Base-by-base conservation (phyloP, 1,140 invertebrate species). In the Coboldia fuscipes region DNA sequence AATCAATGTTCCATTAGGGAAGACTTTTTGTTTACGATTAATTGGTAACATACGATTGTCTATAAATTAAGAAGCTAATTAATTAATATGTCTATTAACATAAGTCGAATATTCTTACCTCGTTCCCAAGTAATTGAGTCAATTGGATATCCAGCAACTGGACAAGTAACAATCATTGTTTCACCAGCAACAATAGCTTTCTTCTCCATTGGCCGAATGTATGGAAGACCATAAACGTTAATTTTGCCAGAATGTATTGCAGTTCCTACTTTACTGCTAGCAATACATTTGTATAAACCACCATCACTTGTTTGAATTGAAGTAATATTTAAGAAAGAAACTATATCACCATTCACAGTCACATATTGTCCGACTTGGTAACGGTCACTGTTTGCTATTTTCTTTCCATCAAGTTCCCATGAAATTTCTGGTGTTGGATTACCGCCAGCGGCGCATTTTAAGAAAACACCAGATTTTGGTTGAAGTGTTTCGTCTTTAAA, bases 371-470 rank as follows among this genome's bases (percentile, higher is more conserved):
- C 84, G 42, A 90, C 77, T 59, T 60, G 52, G 22, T 59, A 72
- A 46, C 69, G 63, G 41, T 86, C 82, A 31, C 71, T 81, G 46
- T 81, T 86, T 24, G 72, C 69, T 18, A 88, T 58, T 37, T 80
- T 72, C 45, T 81, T 77, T 26, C 78, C 83, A 57, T 96, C 90
- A 8, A 96, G 62, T 55, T 81, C 77, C 92, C 92, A 97, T 3
- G 74, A 77, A 36, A 97, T 88, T 61, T 86, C 82, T 32, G 92
- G 92, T 12, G 82, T 81, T 8, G 92, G 92, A 56, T 92, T 94
- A 13, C 51, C 51, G 24, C 52, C 52, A 21, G 75, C 75, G 9
- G 72, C 65, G 55, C 81, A 85, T 45, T 78, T 77, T 5, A 96
- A 60, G 37, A 79, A 80, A 10, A 88, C 72, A 34, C 75, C 72